These are phyloP conservation scores for Bugulina stolonifera DNA, from an alignment of 2,888 invertebrate genomes.

Conservation along the genomic window DNA sequence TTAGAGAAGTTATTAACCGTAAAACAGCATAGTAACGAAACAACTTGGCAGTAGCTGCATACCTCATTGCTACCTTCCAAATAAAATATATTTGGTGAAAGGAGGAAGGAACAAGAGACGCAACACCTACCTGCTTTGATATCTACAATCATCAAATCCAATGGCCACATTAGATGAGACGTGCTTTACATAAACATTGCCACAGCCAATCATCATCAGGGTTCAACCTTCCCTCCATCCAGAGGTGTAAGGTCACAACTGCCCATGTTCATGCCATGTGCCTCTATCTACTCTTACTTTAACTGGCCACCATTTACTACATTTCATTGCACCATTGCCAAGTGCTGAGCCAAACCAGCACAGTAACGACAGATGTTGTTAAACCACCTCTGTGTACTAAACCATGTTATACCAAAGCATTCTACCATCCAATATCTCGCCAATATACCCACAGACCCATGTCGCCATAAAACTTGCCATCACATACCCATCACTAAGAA, in stretches of 20 bases:
- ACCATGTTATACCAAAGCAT: slow-evolving; percentile 11
- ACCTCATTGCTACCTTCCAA: background rate
- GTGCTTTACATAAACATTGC: background rate
- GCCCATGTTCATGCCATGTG: background rate
- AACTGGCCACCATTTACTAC: background rate
- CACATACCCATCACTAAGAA: slow-evolving; percentile 19
- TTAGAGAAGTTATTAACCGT: too few relatives aligned
- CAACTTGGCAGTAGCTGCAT: background rate
- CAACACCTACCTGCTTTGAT: slow-evolving; percentile 14
- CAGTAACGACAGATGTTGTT: background rate
- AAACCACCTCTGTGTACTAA: background rate
- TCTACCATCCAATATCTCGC: slow-evolving; percentile 20
- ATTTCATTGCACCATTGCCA: background rate
- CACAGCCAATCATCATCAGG: background rate
- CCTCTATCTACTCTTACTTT: background rate
- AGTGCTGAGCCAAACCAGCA: background rate
- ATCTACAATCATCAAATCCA: slow-evolving; percentile 25
- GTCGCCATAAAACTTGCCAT: slow-evolving; percentile 6
- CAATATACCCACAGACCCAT: background rate
- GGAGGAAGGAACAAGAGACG: background rate
- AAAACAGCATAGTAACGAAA: too few relatives aligned
- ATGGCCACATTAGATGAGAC: slow-evolving; percentile 5
- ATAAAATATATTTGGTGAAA: background rate
- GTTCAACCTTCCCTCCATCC: too few relatives aligned
- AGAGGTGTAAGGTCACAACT: background rate